phyloP scores from a whole-genome alignment of 2,888 invertebrate species.

The Diarsia rubi region DNA sequence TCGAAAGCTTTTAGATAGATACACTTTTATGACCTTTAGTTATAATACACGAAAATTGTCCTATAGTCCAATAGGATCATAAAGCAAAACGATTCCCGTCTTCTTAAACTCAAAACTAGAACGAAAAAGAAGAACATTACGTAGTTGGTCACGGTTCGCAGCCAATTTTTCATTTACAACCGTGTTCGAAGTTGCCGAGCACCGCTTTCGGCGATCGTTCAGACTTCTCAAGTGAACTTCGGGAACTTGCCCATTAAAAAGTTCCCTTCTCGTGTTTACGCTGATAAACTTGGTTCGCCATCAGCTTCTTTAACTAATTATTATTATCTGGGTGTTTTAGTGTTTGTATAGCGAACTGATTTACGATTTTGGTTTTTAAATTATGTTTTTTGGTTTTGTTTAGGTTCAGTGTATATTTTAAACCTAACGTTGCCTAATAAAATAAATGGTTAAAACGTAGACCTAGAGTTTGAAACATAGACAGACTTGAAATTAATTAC shows the following conservation, averaged over 20 bases:
- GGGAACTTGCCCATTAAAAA: conserved; percentile 74
- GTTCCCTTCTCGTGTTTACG: conserved; percentile 62
- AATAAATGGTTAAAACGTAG: too few species aligned
- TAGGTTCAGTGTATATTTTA: too few species aligned
- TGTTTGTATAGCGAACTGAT: conserved; percentile 28
- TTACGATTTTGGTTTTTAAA: conserved; percentile 23
- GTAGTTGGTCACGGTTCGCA: conserved; percentile 24
- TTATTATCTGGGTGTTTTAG: conserved; percentile 42
- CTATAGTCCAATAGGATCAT: not conserved
- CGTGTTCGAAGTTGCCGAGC: conserved; percentile 55
- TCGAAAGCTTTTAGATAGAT: not conserved
- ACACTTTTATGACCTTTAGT: not conserved
- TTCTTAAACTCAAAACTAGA: conserved; percentile 17
- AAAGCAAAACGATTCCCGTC: not conserved
- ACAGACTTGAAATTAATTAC: too few species aligned
- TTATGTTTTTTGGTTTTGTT: too few species aligned
- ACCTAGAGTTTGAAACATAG: too few species aligned
- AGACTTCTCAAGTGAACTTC: conserved; percentile 68
- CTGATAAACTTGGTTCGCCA: conserved; percentile 62
- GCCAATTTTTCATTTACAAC: conserved; percentile 53
- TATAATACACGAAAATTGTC: not conserved
- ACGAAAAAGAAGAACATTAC: conserved; percentile 24
- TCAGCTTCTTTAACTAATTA: conserved; percentile 62
- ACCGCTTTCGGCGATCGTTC: conserved; percentile 69
- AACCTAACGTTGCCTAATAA: too few species aligned